A percentile compares a stretch with the other conserved stretches of the same genome.
These are phyloP conservation scores for Chaetura pelagica DNA, from an alignment of 2,113 vertebrate genomes.

Conservation along the genomic window DNA sequence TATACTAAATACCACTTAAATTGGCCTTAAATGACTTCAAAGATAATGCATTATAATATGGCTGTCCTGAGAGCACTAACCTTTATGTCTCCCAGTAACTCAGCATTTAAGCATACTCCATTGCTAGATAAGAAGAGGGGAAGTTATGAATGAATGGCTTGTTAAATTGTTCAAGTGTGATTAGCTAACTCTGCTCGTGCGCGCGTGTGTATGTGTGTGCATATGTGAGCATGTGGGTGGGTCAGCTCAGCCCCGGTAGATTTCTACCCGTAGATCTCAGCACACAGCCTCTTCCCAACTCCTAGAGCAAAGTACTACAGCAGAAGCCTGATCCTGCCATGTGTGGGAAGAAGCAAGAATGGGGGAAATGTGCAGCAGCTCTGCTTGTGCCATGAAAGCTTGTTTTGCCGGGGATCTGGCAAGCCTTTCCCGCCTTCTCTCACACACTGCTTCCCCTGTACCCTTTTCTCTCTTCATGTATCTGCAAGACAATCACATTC, in stretches of 20 bases:
- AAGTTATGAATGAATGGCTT: constrained; percentile 80
- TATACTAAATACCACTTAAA: constrained; percentile 84
- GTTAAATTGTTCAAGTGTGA: constrained; percentile 66
- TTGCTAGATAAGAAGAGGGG: constrained; percentile 57
- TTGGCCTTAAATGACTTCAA: constrained; percentile 83
- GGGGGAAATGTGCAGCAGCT: not conserved
- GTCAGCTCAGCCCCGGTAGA: not conserved
- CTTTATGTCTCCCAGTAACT: constrained; percentile 79
- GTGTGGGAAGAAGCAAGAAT: not conserved
- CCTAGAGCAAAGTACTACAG: constrained; percentile 23
- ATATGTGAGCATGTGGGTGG: not conserved
- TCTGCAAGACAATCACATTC: not conserved
- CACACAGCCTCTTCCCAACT: not conserved
- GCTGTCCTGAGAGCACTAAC: constrained; percentile 82
- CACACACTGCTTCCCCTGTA: not conserved
- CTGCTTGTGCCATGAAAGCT: not conserved
- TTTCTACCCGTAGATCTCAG: not conserved
- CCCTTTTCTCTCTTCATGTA: not conserved
- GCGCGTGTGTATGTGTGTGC: not conserved
- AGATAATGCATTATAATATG: constrained; percentile 82
- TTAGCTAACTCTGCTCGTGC: constrained; percentile 22
- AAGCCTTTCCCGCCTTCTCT: not conserved
- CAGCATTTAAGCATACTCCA: constrained; percentile 73
- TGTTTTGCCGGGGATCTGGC: not conserved
- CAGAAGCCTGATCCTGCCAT: not conserved